Evolutionary conservation across 2,888 invertebrate genomes (phyloP).

Genomic region (Drosophila siamana): DNA sequence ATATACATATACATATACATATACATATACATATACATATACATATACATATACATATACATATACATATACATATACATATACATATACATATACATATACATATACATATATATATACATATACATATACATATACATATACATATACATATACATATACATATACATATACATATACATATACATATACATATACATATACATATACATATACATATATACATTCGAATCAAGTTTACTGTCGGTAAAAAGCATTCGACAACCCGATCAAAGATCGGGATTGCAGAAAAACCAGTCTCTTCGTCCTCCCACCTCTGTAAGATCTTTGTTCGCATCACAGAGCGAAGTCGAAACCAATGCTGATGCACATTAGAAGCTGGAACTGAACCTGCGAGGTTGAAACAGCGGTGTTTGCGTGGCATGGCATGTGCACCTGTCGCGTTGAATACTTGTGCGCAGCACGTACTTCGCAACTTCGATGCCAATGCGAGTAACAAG

Average conservation of each 20-base stretch:
- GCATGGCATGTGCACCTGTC: slow-evolving; percentile 77
- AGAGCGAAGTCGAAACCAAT: not conserved
- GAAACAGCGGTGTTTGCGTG: slow-evolving; percentile 52
- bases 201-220: not conserved
- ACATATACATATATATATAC: not conserved
- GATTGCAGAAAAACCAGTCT: slow-evolving; percentile 54
- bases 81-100: not conserved
- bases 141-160: slow-evolving; percentile 1
- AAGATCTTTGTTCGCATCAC: slow-evolving; percentile 24
- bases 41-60: not conserved
- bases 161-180: slow-evolving; percentile 6
- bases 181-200: slow-evolving; percentile 3
- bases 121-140: not conserved
- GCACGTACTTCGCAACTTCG: not conserved
- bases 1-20: not conserved
- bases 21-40: not conserved
- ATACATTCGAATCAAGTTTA: slow-evolving; percentile 23
- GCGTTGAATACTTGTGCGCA: slow-evolving; percentile 61
- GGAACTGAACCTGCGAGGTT: slow-evolving; percentile 1
- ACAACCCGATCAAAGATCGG: slow-evolving; percentile 14
- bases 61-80: not conserved
- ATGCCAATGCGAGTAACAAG: slow-evolving; percentile 16
- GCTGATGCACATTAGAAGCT: not conserved
- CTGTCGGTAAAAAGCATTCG: slow-evolving; percentile 10
- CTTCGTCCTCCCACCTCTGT: slow-evolving; percentile 21